Conservation (phyloP, 1,140 invertebrate genomes). For the Lamellibrachia luymesi region DNA sequence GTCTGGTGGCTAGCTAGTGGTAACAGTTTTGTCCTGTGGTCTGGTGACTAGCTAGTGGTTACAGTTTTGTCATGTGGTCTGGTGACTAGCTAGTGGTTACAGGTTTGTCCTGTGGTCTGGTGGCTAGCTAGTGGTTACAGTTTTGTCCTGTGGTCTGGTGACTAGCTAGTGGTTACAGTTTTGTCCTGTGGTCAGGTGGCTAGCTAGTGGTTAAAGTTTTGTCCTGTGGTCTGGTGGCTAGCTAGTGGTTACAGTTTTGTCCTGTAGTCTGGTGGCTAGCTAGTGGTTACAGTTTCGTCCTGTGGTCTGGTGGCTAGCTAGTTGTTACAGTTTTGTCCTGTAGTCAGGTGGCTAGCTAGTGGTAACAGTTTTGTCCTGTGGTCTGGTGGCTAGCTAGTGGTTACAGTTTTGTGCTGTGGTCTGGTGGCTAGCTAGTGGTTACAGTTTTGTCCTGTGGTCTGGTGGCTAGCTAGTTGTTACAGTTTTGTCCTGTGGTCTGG, state of each 20-base stretch:
- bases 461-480: neutral
- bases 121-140: too few relatives aligned
- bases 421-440: too few relatives aligned
- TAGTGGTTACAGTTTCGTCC: neutral
- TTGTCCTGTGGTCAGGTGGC: too few relatives aligned
- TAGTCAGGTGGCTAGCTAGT: neutral
- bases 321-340: neutral
- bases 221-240: neutral
- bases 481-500: neutral
- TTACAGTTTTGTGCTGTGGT: too few relatives aligned
- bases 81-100: neutral
- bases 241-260: neutral
- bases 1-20: neutral
- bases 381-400: neutral
- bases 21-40: neutral
- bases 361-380: neutral
- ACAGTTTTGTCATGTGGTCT: neutral
- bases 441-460: too few relatives aligned
- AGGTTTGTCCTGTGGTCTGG: too few relatives aligned
- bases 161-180: neutral
- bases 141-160: too few relatives aligned
- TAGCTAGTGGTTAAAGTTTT: neutral
- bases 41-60: neutral
- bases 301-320: neutral
- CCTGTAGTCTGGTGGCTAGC: neutral